Evolutionary conservation across 2,888 invertebrate species (phyloP).

Genomic region (Venustoraphidia nigricollis): DNA sequence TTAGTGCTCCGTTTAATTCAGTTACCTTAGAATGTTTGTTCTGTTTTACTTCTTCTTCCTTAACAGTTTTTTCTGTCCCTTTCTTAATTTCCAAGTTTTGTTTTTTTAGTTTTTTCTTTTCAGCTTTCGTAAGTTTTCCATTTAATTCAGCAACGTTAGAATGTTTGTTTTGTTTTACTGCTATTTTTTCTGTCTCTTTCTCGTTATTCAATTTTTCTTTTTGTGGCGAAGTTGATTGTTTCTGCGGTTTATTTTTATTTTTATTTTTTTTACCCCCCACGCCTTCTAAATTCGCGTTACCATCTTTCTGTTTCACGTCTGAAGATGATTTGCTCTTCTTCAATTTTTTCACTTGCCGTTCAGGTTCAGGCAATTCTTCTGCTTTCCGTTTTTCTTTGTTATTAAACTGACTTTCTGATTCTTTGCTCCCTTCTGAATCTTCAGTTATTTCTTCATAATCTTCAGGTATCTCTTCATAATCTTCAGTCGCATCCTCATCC

Average conservation of each 20-base stretch:
- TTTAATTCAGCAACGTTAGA: constrained; percentile 6
- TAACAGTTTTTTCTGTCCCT: constrained; percentile 7
- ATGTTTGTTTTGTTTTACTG: constrained; percentile 6
- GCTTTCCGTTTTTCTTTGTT: constrained; percentile 16
- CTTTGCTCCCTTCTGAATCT: constrained; percentile 13
- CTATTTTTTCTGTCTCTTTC: background rate
- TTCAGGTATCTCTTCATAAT: constrained; percentile 29
- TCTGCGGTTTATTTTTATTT: constrained; percentile 4
- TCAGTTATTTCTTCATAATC: constrained; percentile 17
- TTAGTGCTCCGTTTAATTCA: background rate
- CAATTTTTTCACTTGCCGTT: too few relatives aligned
- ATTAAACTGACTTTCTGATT: constrained; percentile 21
- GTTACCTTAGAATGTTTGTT: constrained; percentile 3
- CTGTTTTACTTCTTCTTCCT: constrained; percentile 7
- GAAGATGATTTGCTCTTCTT: too few relatives aligned
- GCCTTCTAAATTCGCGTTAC: constrained; percentile 2
- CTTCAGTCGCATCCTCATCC: constrained; percentile 17
- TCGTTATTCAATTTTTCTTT: constrained; percentile 14
- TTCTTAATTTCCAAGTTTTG: constrained; percentile 3
- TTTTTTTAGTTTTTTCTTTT: constrained; percentile 4
- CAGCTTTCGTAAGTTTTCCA: background rate
- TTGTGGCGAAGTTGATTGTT: constrained; percentile 8
- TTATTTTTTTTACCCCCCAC: background rate
- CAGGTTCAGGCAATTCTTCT: constrained; percentile 2
- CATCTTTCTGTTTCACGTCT: background rate